Evolutionary conservation across 2,888 invertebrate species (phyloP).

Genomic region (Euphydryas editha): DNA sequence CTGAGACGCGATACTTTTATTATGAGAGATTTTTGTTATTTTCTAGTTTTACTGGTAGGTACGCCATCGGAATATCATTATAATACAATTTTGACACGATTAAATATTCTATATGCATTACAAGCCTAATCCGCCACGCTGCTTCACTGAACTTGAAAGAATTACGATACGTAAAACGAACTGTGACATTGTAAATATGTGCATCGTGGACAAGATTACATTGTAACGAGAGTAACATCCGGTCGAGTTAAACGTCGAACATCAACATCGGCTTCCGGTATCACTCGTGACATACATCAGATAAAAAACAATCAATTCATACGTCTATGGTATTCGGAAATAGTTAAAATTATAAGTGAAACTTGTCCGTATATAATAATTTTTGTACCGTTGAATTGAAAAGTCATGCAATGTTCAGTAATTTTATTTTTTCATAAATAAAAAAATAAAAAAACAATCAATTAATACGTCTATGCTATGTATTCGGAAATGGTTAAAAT

Average conservation of each 20-base stretch:
- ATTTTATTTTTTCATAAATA: background rate
- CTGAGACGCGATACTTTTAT: too few species aligned
- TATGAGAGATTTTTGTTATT: too few species aligned
- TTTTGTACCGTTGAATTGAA: background rate
- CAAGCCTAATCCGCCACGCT: too few species aligned
- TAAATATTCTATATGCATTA: too few species aligned
- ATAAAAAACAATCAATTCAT: slow-evolving; percentile 13
- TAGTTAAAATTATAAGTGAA: background rate
- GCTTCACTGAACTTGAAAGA: too few species aligned
- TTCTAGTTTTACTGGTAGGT: too few species aligned
- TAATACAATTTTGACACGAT: too few species aligned
- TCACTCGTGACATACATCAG: slow-evolving; percentile 23
- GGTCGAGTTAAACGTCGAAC: slow-evolving; percentile 24
- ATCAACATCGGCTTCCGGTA: slow-evolving; percentile 25
- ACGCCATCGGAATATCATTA: too few species aligned
- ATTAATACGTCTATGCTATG: background rate
- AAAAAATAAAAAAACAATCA: slow-evolving; percentile 17
- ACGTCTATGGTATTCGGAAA: background rate
- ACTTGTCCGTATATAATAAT: background rate
- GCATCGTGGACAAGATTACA: slow-evolving; percentile 17
- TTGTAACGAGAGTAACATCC: slow-evolving; percentile 27
- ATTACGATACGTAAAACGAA: background rate
- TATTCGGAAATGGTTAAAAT: background rate
- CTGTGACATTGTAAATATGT: background rate
- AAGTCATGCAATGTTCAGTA: background rate